These are phyloP conservation scores for Danaus chrysippus DNA, from an alignment of 2,888 invertebrate genomes.

Conservation along the genomic window DNA sequence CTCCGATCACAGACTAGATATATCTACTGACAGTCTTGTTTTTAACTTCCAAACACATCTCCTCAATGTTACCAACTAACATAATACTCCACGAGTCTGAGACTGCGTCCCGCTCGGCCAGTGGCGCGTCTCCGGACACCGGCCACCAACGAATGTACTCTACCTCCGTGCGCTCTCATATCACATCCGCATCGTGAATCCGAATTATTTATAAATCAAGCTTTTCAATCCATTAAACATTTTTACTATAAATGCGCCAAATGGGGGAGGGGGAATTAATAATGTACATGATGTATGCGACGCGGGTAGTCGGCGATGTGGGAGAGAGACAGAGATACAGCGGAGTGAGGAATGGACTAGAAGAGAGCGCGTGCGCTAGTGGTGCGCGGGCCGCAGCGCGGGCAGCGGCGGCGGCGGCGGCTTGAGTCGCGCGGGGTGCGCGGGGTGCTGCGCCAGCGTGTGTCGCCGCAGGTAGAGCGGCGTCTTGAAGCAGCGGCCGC, in stretches of 20 bases:
- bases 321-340: constrained; percentile 9
- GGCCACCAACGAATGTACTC: constrained; percentile 5
- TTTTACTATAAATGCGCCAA: not conserved
- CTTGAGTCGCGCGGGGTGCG: constrained; percentile 59
- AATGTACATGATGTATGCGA: not conserved
- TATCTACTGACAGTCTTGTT: constrained; percentile 74
- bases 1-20: constrained; percentile 78
- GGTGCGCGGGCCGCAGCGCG: constrained; percentile 51
- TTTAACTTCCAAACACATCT: constrained; percentile 63
- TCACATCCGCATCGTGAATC: constrained; percentile 5
- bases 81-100: constrained; percentile 36
- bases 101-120: constrained; percentile 11
- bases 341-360: constrained; percentile 11
- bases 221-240: not conserved
- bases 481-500: constrained; percentile 87
- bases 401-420: constrained; percentile 40
- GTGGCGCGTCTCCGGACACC: not conserved
- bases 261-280: not conserved
- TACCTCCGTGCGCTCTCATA: constrained; percentile 2
- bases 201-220: not conserved
- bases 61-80: constrained; percentile 48
- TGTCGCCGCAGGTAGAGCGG: constrained; percentile 87
- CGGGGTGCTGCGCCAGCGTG: constrained; percentile 84
- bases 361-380: constrained; percentile 21
- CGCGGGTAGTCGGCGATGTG: constrained; percentile 13